Percentiles rank a stretch among this genome's conserved stretches.
phyloP scores from a whole-genome alignment of 2,888 invertebrate genomes.

The Eristalis arbustorum region DNA sequence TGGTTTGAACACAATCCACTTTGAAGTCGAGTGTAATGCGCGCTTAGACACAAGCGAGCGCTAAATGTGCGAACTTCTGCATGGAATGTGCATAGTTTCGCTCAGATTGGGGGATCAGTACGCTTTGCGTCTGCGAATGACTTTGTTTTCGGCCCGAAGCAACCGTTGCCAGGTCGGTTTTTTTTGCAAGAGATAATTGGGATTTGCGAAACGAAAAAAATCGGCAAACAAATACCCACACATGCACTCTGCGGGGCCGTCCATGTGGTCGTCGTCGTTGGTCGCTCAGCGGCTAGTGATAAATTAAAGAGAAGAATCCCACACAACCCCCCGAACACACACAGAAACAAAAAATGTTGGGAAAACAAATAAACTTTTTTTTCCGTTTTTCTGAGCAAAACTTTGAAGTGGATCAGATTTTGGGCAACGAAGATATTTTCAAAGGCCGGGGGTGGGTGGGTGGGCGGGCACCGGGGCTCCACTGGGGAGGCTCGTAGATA shows the following conservation, averaged over 20 bases:
- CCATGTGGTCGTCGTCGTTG: background rate
- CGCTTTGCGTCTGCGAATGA: background rate
- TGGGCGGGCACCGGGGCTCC: no score
- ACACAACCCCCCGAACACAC: background rate
- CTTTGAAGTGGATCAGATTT: background rate
- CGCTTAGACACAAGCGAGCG: no score
- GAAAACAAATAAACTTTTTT: background rate
- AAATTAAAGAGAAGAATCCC: constrained; percentile 1
- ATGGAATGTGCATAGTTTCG: background rate
- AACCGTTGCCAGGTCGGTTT: constrained; percentile 28
- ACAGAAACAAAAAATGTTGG: background rate
- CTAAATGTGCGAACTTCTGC: background rate
- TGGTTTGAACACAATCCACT: no score
- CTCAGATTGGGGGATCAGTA: background rate
- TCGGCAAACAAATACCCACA: background rate
- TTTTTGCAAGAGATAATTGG: constrained; percentile 50
- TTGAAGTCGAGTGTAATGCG: no score
- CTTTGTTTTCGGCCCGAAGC: background rate
- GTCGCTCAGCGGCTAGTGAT: constrained; percentile 27
- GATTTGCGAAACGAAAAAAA: constrained; percentile 21
- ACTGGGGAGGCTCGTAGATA: background rate
- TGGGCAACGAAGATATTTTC: background rate
- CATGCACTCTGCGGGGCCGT: constrained; percentile 3
- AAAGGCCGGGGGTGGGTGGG: background rate
- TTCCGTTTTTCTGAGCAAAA: background rate